Conservation (phyloP, 2,888 invertebrate species). For the Tetragonisca angustula region DNA sequence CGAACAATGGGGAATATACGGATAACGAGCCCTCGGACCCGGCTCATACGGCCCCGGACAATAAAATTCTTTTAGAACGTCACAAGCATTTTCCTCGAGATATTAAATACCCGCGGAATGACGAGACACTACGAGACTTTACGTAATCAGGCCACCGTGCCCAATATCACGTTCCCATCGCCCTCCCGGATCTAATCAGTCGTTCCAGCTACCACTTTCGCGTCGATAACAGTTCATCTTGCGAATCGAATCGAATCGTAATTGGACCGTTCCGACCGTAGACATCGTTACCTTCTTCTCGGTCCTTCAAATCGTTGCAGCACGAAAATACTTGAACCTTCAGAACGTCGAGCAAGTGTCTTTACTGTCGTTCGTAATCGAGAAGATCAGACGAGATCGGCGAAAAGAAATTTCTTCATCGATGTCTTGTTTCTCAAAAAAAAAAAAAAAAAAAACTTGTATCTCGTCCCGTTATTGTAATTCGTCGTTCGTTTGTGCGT, state of each 20-base stretch:
- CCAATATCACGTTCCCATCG: conserved; percentile 11
- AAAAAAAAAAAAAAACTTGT: no score
- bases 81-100: conserved; percentile 61
- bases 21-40: conserved; percentile 62
- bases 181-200: conserved; percentile 32
- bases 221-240: neutral
- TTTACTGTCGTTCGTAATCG: no score
- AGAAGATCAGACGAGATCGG: no score
- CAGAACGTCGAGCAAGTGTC: neutral
- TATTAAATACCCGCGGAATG: conserved; percentile 53
- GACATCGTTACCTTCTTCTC: neutral
- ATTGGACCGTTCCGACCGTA: neutral
- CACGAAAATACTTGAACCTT: neutral
- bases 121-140: conserved; percentile 31
- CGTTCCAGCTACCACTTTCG: neutral
- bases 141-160: conserved; percentile 52
- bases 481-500: no score
- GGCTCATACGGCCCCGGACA: conserved; percentile 49
- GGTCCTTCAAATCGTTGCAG: neutral
- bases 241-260: neutral
- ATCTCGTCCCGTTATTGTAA: no score
- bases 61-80: conserved; percentile 60
- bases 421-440: no score
- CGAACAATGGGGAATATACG: conserved; percentile 49
- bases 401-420: no score